A percentile compares a stretch with the other conserved stretches of the same genome.
phyloP scores from a whole-genome alignment of 2,797 vertebrate species.

The Pterois miles region DNA sequence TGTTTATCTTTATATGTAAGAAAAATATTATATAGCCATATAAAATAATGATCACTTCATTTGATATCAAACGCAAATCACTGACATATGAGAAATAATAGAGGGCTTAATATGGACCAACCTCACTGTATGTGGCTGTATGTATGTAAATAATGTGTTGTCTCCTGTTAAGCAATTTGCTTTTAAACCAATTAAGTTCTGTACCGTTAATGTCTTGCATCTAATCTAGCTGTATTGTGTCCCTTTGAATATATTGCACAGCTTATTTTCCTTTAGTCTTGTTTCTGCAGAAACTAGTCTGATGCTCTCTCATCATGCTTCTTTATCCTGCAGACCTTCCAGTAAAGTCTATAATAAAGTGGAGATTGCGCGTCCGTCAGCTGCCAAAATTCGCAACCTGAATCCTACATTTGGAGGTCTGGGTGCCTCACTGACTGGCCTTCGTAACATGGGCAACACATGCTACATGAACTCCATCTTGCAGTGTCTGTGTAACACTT shows the following conservation, averaged over 20 bases:
- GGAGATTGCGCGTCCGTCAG: constrained; percentile 92
- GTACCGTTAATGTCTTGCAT: background rate
- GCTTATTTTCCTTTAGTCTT: background rate
- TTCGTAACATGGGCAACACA: constrained; percentile 98
- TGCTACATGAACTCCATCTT: constrained; percentile 99
- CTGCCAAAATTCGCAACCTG: constrained; percentile 94
- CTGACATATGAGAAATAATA: too few relatives aligned
- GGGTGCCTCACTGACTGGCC: constrained; percentile 92
- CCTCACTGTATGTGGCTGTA: too few relatives aligned
- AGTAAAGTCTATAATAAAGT: constrained; percentile 87
- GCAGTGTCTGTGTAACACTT: constrained; percentile 96
- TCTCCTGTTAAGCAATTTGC: too few relatives aligned
- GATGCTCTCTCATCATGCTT: background rate
- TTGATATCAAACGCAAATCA: too few relatives aligned
- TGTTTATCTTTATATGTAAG: too few relatives aligned
- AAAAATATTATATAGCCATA: too few relatives aligned
- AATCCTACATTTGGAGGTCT: constrained; percentile 94
- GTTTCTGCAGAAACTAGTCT: background rate
- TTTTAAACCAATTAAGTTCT: too few relatives aligned
- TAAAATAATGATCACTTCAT: too few relatives aligned
- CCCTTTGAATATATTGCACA: background rate
- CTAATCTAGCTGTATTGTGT: too few relatives aligned
- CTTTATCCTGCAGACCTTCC: constrained; percentile 67
- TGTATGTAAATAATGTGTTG: too few relatives aligned
- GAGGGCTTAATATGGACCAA: too few relatives aligned